Percentiles rank a stretch among this genome's conserved stretches.
phyloP scores from a whole-genome alignment of 1,140 invertebrate species.

The Macrocentrus cingulum region DNA sequence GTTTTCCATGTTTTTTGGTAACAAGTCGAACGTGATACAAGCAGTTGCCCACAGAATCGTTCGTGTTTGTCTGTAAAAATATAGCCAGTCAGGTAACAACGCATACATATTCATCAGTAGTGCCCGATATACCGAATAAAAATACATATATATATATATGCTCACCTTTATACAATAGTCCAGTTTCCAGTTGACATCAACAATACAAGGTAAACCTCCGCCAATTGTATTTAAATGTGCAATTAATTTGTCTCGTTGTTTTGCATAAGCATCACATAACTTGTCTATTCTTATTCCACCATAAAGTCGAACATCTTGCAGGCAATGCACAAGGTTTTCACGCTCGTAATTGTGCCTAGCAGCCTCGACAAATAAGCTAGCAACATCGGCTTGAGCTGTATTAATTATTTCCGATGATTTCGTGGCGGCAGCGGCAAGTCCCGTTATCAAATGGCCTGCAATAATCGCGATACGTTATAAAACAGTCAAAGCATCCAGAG shows the following conservation, averaged over 20 bases:
- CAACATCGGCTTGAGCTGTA: conserved; percentile 48
- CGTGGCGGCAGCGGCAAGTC: conserved; percentile 30
- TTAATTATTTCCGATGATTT: conserved; percentile 50
- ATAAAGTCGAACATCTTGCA: conserved; percentile 36
- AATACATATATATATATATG: neutral
- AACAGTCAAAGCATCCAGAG: too few relatives aligned
- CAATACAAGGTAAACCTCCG: conserved; percentile 61
- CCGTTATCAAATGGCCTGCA: neutral
- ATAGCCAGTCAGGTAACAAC: too few relatives aligned
- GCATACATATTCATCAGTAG: neutral
- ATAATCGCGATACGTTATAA: too few relatives aligned
- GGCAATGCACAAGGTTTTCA: conserved; percentile 45
- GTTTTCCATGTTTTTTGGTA: neutral
- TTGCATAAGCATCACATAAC: conserved; percentile 48
- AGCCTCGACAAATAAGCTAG: conserved; percentile 52
- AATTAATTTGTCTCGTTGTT: conserved; percentile 46
- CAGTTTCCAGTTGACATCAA: conserved; percentile 69
- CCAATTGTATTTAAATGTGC: conserved; percentile 56
- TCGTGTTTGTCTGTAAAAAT: neutral
- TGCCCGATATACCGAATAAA: too few relatives aligned
- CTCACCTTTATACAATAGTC: conserved; percentile 62
- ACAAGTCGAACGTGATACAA: neutral
- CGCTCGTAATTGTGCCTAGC: conserved; percentile 47
- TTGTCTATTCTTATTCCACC: conserved; percentile 40
- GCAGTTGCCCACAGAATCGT: neutral